A percentile compares a stretch with the other conserved stretches of the same genome.
These are phyloP conservation scores for Apis mellifera DNA, from an alignment of 1,140 invertebrate genomes.

Conservation along the genomic window Amel_HAv3.1 CM009939.2:6953001-6953500, in stretches of 20 bases:
- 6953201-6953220: background rate
- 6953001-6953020: slow-evolving; percentile 56
- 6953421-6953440: no score
- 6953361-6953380: no score
- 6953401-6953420: no score
- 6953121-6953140: slow-evolving; percentile 38
- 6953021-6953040: background rate
- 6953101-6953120: slow-evolving; percentile 48
- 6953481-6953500: no score
- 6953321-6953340: no score
- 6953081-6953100: slow-evolving; percentile 70
- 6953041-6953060: background rate
- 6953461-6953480: no score
- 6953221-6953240: slow-evolving; percentile 22
- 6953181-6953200: background rate
- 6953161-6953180: slow-evolving; percentile 17
- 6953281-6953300: background rate
- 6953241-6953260: background rate
- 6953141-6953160: slow-evolving; percentile 44
- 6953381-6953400: no score
- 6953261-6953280: background rate
- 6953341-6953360: no score
- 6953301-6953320: background rate
- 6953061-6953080: slow-evolving; percentile 41
- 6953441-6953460: no score